These are phyloP conservation scores for Anabas testudineus DNA, from an alignment of 2,797 vertebrate genomes.

Conservation along the genomic window DNA sequence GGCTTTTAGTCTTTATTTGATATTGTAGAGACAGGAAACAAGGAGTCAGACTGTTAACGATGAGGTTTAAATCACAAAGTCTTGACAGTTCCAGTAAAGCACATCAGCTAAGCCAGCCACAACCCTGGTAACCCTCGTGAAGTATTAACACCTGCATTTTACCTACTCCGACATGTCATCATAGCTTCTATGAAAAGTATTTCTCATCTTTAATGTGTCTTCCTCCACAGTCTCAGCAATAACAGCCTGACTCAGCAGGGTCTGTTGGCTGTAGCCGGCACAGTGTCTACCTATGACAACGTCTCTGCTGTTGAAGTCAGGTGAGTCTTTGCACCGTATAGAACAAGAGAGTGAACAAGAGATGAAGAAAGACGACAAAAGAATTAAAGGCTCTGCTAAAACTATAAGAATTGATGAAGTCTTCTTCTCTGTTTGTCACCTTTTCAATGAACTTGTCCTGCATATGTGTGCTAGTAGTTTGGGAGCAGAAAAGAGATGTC, in stretches of 20 bases:
- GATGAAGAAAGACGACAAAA: background rate
- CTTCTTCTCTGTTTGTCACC: background rate
- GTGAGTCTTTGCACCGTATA: conserved; percentile 65
- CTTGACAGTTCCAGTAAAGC: too few relatives aligned
- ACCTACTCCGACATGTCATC: background rate
- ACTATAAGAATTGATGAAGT: background rate
- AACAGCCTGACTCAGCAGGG: conserved; percentile 86
- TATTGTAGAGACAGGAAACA: too few relatives aligned
- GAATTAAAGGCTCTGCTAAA: background rate
- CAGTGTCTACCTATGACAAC: conserved; percentile 71
- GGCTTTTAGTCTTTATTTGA: too few relatives aligned
- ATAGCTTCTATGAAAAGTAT: background rate
- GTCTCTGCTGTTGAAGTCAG: conserved; percentile 80
- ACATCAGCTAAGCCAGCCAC: too few relatives aligned
- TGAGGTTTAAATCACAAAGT: too few relatives aligned
- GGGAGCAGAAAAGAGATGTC: conserved; percentile 76
- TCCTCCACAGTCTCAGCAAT: conserved; percentile 83
- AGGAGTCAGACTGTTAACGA: too few relatives aligned
- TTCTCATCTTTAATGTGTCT: conserved; percentile 29
- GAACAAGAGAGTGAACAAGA: background rate
- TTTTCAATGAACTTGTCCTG: conserved; percentile 3
- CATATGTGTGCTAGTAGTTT: conserved; percentile 77
- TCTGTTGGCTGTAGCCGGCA: conserved; percentile 77
- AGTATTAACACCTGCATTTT: background rate
- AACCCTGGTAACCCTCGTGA: too few relatives aligned